Percentiles rank a stretch among this genome's conserved stretches.
Conservation (phyloP, 2,113 vertebrate species). For the Neodon shergylaensis region DNA sequence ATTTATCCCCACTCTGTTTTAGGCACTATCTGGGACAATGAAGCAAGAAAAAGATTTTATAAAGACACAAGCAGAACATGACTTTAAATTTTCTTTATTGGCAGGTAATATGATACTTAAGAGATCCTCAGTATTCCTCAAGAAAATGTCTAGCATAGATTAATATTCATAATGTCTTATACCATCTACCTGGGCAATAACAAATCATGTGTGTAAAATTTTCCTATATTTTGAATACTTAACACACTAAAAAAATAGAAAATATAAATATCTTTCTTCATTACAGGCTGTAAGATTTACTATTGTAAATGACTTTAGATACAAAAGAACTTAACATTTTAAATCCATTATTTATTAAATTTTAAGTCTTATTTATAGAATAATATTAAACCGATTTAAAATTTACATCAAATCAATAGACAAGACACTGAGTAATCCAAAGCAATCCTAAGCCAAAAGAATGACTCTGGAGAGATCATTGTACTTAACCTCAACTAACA, state of each 20-base stretch:
- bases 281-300: background rate
- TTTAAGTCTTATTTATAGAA: background rate
- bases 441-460: background rate
- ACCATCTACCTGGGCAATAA: background rate
- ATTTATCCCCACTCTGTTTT: fast-evolving
- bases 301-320: background rate
- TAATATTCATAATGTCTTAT: background rate
- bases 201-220: background rate
- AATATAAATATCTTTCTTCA: background rate
- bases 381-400: background rate
- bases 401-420: background rate
- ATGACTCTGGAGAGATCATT: background rate
- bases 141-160: background rate
- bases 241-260: background rate
- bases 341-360: background rate
- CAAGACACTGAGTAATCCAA: background rate
- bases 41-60: background rate
- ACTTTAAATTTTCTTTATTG: background rate
- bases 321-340: background rate
- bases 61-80: no score
- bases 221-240: background rate
- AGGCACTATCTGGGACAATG: background rate
- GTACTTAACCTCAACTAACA: background rate
- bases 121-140: background rate
- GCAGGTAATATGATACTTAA: background rate